A percentile compares a stretch with the other conserved stretches of the same genome.
Evolutionary conservation across 2,888 invertebrate genomes (phyloP).

Genomic region (Spisula solida): DNA sequence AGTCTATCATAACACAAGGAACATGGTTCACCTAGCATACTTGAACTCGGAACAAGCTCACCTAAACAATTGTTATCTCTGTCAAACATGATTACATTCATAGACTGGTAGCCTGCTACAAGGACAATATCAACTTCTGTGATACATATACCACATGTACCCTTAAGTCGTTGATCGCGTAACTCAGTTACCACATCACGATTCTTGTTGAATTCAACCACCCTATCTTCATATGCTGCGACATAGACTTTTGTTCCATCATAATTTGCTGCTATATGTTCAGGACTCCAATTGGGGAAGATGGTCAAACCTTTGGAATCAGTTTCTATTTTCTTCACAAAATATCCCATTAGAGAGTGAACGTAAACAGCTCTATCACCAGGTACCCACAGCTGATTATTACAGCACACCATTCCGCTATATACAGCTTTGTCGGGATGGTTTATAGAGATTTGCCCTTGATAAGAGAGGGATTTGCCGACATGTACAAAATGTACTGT

Average conservation of each 20-base stretch:
- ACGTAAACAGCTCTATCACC: neutral
- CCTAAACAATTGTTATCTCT: neutral
- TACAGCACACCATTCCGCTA: slow-evolving; percentile 1
- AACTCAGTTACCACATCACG: neutral
- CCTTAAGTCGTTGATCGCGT: neutral
- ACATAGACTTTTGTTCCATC: slow-evolving; percentile 15
- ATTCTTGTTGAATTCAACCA: neutral
- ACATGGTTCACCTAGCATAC: neutral
- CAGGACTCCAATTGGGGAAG: neutral
- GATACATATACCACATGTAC: neutral
- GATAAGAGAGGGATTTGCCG: neutral
- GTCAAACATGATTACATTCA: neutral
- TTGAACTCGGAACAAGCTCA: neutral
- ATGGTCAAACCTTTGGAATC: neutral
- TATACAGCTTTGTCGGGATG: too few species aligned
- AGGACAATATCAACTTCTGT: neutral
- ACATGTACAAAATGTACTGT: neutral
- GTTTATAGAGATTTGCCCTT: neutral
- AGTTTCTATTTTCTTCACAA: slow-evolving; percentile 13
- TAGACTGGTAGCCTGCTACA: neutral
- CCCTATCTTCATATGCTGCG: neutral
- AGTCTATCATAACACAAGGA: slow-evolving; percentile 4
- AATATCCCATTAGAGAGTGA: neutral
- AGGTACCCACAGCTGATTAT: slow-evolving; percentile 21
- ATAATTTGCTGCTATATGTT: neutral